Evolutionary conservation across 2,113 vertebrate genomes (phyloP).

Genomic region (Chlorodrepanis virens): DNA sequence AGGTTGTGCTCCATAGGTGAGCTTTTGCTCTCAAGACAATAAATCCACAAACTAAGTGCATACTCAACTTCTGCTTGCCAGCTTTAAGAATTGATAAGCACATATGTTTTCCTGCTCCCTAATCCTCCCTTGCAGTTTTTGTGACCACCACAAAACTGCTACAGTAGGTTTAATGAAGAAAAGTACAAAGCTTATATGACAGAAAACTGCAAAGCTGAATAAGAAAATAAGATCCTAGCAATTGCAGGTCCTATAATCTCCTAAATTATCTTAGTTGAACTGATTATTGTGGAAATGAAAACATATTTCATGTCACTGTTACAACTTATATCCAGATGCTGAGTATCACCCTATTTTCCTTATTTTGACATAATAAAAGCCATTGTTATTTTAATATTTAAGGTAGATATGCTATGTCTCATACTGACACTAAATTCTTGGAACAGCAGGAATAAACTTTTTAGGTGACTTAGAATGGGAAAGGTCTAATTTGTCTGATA

Average conservation of each 20-base stretch:
- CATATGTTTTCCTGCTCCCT: background rate
- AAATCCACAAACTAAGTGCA: background rate
- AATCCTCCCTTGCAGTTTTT: background rate
- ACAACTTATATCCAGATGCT: background rate
- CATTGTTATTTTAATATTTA: background rate
- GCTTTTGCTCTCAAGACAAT: background rate
- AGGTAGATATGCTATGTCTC: background rate
- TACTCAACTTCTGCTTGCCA: background rate
- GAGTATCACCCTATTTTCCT: background rate
- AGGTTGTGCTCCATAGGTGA: background rate
- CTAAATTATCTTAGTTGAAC: background rate
- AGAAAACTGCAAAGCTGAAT: background rate
- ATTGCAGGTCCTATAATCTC: background rate
- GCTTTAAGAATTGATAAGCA: background rate
- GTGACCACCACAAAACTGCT: background rate
- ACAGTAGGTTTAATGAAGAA: background rate
- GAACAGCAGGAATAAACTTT: background rate
- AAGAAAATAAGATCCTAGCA: background rate
- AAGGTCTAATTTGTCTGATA: background rate
- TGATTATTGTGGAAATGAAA: background rate
- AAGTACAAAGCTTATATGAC: background rate
- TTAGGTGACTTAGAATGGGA: background rate
- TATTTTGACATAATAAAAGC: background rate
- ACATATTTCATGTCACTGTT: background rate
- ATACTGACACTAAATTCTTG: background rate